Evolutionary conservation across 2,797 vertebrate species (phyloP).

Genomic region (Alcedo atthis): DNA sequence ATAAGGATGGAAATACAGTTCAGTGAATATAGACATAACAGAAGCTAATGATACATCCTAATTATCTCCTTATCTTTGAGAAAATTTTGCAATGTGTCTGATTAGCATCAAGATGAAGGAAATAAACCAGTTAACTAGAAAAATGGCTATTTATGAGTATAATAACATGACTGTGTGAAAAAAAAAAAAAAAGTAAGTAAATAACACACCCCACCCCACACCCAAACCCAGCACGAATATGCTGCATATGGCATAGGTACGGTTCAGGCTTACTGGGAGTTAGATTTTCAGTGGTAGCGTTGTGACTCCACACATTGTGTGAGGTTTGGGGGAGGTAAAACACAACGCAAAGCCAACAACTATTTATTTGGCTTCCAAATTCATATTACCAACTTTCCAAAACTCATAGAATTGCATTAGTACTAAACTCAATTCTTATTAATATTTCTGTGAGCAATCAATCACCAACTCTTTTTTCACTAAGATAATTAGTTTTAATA

Average conservation of each 20-base stretch:
- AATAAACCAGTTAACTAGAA: neutral
- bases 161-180: accelerated
- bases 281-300: neutral
- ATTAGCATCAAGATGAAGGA: neutral
- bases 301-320: neutral
- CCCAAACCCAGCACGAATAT: neutral
- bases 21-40: neutral
- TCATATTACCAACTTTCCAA: neutral
- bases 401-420: neutral
- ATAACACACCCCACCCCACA: no score
- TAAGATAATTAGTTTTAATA: neutral
- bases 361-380: accelerated
- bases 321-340: neutral
- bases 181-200: neutral
- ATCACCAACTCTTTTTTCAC: neutral
- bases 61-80: neutral
- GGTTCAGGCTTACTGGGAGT: neutral
- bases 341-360: accelerated
- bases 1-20: neutral
- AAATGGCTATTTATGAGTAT: neutral
- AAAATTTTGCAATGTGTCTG: neutral
- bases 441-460: neutral
- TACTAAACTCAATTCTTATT: neutral
- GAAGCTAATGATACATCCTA: neutral
- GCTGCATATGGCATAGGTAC: neutral